A percentile compares a stretch with the other conserved stretches of the same genome.
These are phyloP conservation scores for Drosophila paulistorum DNA, from an alignment of 1,140 invertebrate genomes.

Conservation along the genomic window DNA sequence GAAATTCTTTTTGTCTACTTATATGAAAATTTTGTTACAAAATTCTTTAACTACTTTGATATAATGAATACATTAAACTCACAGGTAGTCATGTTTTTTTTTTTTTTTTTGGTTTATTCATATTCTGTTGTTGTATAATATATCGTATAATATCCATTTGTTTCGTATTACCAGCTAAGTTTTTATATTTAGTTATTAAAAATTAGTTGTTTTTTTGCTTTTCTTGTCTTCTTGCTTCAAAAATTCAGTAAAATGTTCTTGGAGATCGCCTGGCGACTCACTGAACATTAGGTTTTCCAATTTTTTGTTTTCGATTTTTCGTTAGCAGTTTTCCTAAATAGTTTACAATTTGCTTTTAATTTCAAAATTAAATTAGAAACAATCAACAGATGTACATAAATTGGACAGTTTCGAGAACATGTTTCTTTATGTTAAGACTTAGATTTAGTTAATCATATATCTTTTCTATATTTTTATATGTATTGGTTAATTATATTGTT, in stretches of 20 bases:
- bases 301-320: background rate
- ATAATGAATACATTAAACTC: background rate
- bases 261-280: constrained; percentile 41
- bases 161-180: constrained; percentile 47
- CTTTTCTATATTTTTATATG: constrained; percentile 2
- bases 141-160: constrained; percentile 32
- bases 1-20: background rate
- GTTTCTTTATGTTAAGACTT: constrained; percentile 34
- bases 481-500: constrained; percentile 24
- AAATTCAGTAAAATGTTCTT: constrained; percentile 43
- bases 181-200: constrained; percentile 48
- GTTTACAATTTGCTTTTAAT: constrained; percentile 51
- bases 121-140: constrained; percentile 53
- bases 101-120: constrained; percentile 48
- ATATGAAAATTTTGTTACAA: constrained; percentile 10
- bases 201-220: constrained; percentile 22
- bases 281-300: constrained; percentile 24
- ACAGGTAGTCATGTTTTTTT: constrained; percentile 19
- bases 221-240: constrained; percentile 36
- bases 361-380: constrained; percentile 34
- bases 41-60: background rate
- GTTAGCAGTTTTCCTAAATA: constrained; percentile 33
- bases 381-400: constrained; percentile 8
- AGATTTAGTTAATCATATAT: constrained; percentile 23
- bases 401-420: constrained; percentile 35